These are phyloP conservation scores for Tiphia femorata DNA, from an alignment of 2,888 invertebrate species.

Conservation along the genomic window DNA sequence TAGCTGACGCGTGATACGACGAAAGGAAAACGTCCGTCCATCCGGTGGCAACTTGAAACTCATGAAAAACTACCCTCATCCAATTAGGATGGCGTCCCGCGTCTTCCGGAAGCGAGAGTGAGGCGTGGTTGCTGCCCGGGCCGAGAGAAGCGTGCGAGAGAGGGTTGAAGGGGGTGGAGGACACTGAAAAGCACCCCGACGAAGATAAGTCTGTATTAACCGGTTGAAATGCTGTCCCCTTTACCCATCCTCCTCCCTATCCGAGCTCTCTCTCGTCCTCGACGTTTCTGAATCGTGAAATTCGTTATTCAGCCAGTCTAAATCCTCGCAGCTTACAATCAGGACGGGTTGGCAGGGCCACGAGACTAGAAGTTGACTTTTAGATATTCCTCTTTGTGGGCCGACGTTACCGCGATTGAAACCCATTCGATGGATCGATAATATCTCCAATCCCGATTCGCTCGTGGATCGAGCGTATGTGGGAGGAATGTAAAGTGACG, in stretches of 20 bases:
- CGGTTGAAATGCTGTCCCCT: slow-evolving; percentile 2
- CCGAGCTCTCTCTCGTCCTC: not conserved
- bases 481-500: too few relatives aligned
- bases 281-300: slow-evolving; percentile 19
- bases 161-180: not conserved
- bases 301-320: slow-evolving; percentile 2
- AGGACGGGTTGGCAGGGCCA: too few relatives aligned
- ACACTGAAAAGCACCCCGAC: slow-evolving; percentile 10
- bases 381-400: too few relatives aligned
- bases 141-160: not conserved
- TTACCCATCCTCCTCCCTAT: not conserved
- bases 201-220: slow-evolving; percentile 19
- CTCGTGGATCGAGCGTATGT: too few relatives aligned
- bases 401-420: too few relatives aligned
- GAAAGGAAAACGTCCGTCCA: slow-evolving; percentile 20
- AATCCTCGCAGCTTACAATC: not conserved
- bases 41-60: slow-evolving; percentile 30
- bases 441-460: too few relatives aligned
- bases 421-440: too few relatives aligned
- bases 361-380: too few relatives aligned
- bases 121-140: not conserved
- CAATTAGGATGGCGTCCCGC: slow-evolving; percentile 40
- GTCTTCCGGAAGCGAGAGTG: slow-evolving; percentile 17
- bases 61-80: slow-evolving; percentile 38
- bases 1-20: slow-evolving; percentile 8